A percentile compares a stretch with the other conserved stretches of the same genome.
These are phyloP conservation scores for Pandemis corylana DNA, from an alignment of 2,888 invertebrate genomes.

Conservation along the genomic window DNA sequence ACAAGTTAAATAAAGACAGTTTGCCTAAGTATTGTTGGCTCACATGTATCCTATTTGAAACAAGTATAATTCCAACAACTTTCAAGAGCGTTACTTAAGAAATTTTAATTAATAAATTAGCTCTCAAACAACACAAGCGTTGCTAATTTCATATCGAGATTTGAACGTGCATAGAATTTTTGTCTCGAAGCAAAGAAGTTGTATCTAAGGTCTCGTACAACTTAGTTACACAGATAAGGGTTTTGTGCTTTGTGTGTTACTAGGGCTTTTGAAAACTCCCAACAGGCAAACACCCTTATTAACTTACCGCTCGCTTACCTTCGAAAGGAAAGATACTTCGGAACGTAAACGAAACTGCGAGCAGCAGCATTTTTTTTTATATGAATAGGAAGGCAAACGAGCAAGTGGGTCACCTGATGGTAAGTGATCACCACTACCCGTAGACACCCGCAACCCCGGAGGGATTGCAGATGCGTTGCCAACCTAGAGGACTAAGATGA, in stretches of 20 bases:
- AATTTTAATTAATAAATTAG: conserved; percentile 76
- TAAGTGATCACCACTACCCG: no score
- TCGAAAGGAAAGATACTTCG: no score
- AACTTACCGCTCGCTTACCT: no score
- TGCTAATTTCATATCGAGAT: conserved; percentile 47
- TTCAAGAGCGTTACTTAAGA: conserved; percentile 62
- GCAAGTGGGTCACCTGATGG: no score
- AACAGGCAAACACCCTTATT: no score
- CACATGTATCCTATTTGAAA: conserved; percentile 72
- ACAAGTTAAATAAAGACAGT: conserved; percentile 79
- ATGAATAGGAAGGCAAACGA: no score
- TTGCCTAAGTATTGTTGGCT: conserved; percentile 68
- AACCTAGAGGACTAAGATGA: no score
- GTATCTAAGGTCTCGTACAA: background rate
- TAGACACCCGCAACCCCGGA: no score
- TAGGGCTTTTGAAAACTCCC: no score
- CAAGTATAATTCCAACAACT: conserved; percentile 74
- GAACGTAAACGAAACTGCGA: no score
- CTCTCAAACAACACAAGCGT: conserved; percentile 64
- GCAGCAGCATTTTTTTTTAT: no score
- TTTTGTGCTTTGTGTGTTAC: background rate
- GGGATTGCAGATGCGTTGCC: no score
- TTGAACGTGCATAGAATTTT: conserved; percentile 61
- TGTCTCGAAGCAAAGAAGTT: conserved; percentile 40
- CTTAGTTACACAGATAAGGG: background rate